Evolutionary conservation across 2,797 vertebrate genomes (phyloP), one percentile per base, ranked within the genome.

Genomic region (Numenius phaeopus): DNA sequence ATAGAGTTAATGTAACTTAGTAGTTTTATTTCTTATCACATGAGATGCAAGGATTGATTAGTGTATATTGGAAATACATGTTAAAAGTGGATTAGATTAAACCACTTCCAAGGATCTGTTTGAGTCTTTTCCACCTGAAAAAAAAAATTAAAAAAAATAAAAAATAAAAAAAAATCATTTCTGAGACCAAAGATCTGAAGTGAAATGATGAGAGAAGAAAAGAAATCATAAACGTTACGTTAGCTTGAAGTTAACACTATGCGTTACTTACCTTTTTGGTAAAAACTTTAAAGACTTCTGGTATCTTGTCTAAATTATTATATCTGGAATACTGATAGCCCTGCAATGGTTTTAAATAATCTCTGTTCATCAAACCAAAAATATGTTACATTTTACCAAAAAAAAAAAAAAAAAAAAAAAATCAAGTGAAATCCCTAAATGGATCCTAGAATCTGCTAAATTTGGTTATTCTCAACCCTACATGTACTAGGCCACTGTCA

Each of bases 391-490:
- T 40, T 24, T 15, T 61, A 29, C 17, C 20, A 67, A 39, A 46
- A n/a, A 17, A 59, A 54, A 4, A 47, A 49, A 49, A 49, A 49
- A 22, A 47, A 47, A 47, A 22, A 19, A 21, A 46, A 46, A 21
- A 22, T 3, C 2, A 23, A 44, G 13, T 7, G 13, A 20, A 58
- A 47, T 5, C 14, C 6, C 20, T 6, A 55, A 73, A 32, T 1
- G 3, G 1, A 40, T 21, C 6, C 4, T 30, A 21, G 0, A 1
- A n/a, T 49, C 5, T 73, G 8, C 2, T 37, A 62, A 78, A 26
- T 18, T 50, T 10, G 77, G 0, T 71, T 80, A 11, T 80, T 72
- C 16, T 61, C 17, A 32, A 7, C 5, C 4, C 4, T 46, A 24
- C 2, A 4, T 64, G 2, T 34, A 30, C 54, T 26, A 58, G 7